These are phyloP conservation scores for Gymnarchus niloticus DNA, from an alignment of 2,113 vertebrate species.

Conservation along the genomic window DNA sequence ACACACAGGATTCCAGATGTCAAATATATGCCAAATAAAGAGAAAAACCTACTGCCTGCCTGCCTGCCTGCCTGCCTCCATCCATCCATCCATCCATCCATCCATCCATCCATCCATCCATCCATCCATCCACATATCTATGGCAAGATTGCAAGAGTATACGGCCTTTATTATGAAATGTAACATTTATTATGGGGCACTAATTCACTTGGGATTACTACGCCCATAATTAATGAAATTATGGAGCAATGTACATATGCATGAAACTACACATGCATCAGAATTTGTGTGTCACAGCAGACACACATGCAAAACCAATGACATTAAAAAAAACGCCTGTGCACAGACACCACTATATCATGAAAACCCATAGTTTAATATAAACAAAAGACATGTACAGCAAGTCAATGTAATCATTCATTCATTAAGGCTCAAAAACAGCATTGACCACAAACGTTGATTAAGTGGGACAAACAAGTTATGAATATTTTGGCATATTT, in stretches of 20 bases:
- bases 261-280: neutral
- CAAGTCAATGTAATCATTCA: constrained; percentile 39
- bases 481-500: constrained; percentile 42
- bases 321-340: neutral
- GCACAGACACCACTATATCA: neutral
- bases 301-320: neutral
- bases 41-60: neutral
- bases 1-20: neutral
- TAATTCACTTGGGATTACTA: neutral
- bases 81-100: too few species aligned
- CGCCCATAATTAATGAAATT: neutral
- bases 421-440: constrained; percentile 53
- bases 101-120: neutral
- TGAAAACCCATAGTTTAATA: constrained; percentile 53
- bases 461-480: constrained; percentile 30
- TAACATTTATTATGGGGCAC: neutral
- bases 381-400: constrained; percentile 53
- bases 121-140: neutral
- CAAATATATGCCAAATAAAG: neutral
- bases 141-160: neutral
- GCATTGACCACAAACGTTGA: constrained; percentile 45
- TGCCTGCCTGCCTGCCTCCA: too few species aligned
- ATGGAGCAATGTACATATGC: neutral
- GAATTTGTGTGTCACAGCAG: neutral
- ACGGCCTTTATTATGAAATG: neutral